Conservation (phyloP, 2,113 vertebrate species). For the Vireo altiloquus region DNA sequence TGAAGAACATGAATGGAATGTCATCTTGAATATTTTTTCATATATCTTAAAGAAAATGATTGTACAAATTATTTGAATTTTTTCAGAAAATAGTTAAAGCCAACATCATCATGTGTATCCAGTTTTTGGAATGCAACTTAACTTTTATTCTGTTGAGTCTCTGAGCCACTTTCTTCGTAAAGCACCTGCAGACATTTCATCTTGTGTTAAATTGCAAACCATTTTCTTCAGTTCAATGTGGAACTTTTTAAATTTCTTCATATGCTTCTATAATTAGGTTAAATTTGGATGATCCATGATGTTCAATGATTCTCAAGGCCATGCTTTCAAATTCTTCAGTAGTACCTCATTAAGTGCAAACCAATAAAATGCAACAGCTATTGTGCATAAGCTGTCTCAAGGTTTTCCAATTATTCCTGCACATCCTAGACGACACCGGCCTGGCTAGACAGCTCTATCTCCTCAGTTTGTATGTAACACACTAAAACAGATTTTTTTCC, state of each 20-base stretch:
- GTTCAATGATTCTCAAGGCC: neutral
- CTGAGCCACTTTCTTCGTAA: neutral
- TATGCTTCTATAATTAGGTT: slow-evolving; percentile 10
- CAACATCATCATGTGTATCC: neutral
- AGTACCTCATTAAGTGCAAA: slow-evolving; percentile 1
- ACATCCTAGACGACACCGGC: neutral
- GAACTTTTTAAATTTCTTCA: slow-evolving; percentile 21
- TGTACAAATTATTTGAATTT: neutral
- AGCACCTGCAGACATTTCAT: slow-evolving; percentile 25
- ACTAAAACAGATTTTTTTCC: neutral
- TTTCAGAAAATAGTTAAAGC: neutral
- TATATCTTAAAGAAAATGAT: neutral
- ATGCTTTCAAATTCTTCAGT: neutral
- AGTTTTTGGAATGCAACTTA: neutral
- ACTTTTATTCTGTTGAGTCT: neutral
- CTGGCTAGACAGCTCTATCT: neutral
- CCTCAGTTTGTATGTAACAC: neutral
- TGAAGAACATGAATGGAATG: neutral
- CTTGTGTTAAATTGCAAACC: neutral
- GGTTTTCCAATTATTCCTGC: neutral
- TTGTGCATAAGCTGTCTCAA: neutral
- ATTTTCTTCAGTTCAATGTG: neutral
- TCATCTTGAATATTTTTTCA: neutral
- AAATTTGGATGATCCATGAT: slow-evolving; percentile 59
- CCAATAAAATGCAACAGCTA: slow-evolving; percentile 18